Percentiles rank a stretch among this genome's conserved stretches.
These are phyloP conservation scores for Antheraea pernyi DNA, from an alignment of 1,140 invertebrate genomes.

Conservation along the genomic window DNA sequence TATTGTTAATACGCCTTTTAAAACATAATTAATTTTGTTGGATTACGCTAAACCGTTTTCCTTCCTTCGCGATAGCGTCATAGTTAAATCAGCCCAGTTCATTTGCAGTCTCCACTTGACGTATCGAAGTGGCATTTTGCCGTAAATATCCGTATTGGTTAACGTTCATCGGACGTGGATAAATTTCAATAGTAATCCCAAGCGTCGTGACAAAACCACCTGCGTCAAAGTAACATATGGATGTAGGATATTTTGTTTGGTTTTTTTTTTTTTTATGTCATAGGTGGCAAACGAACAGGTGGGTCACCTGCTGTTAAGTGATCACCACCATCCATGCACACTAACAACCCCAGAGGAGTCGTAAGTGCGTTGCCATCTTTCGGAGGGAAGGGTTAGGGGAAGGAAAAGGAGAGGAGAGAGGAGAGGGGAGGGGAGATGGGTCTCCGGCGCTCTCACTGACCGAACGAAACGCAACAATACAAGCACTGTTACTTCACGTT, in stretches of 20 bases:
- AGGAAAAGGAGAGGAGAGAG: no score
- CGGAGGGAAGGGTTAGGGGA: no score
- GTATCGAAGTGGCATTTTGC: neutral
- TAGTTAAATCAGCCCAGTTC: neutral
- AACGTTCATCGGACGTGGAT: neutral
- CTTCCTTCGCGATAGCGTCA: neutral
- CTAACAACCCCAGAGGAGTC: no score
- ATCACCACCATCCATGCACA: no score
- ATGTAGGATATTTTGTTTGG: neutral
- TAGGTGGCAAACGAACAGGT: no score
- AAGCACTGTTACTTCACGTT: no score
- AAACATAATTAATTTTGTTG: neutral
- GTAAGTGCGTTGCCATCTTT: no score
- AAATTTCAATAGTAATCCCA: neutral
- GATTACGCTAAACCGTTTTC: neutral
- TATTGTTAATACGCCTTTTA: neutral
- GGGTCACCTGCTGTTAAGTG: no score
- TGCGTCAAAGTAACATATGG: neutral
- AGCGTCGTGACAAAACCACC: neutral
- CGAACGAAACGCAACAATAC: no score
- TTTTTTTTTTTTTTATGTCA: no score
- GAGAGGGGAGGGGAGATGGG: no score
- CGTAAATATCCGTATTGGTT: neutral
- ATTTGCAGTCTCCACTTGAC: neutral
- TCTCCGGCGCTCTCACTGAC: no score